These are phyloP conservation scores for Zaprionus ghesquierei DNA, from an alignment of 1,140 invertebrate genomes.

Conservation along the genomic window DNA sequence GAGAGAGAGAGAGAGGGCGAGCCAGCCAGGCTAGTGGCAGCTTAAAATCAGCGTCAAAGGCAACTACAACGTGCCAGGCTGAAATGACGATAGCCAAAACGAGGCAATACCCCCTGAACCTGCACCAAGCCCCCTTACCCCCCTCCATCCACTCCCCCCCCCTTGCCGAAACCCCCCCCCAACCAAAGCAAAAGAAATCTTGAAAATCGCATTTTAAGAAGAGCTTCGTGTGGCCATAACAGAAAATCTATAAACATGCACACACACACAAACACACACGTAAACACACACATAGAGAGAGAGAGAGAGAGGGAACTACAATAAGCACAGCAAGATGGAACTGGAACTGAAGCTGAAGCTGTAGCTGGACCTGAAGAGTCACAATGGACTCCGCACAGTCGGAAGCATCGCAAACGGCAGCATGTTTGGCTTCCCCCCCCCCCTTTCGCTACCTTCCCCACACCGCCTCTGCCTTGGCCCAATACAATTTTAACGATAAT, in stretches of 20 bases:
- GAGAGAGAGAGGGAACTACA: slow-evolving; percentile 13
- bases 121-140: background rate
- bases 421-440: slow-evolving; percentile 35
- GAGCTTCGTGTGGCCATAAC: slow-evolving; percentile 77
- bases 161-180: no score
- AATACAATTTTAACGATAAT: slow-evolving; percentile 81
- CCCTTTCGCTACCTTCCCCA: slow-evolving; percentile 16
- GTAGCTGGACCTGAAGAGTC: slow-evolving; percentile 44
- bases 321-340: slow-evolving; percentile 37
- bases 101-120: slow-evolving; percentile 1
- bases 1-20: background rate
- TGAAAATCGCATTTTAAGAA: slow-evolving; percentile 81
- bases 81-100: slow-evolving; percentile 58
- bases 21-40: slow-evolving; percentile 24
- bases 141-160: background rate
- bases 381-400: slow-evolving; percentile 50
- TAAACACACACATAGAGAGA: slow-evolving; percentile 13
- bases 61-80: slow-evolving; percentile 45
- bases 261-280: slow-evolving; percentile 12
- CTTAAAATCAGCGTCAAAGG: slow-evolving; percentile 66
- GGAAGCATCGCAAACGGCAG: slow-evolving; percentile 48
- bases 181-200: slow-evolving; percentile 50
- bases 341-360: slow-evolving; percentile 33
- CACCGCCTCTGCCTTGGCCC: no score
- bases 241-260: slow-evolving; percentile 72